Evolutionary conservation across 2,113 vertebrate species (phyloP), one percentile per base, ranked within the genome.

Genomic region (Orthonyx spaldingii): DNA sequence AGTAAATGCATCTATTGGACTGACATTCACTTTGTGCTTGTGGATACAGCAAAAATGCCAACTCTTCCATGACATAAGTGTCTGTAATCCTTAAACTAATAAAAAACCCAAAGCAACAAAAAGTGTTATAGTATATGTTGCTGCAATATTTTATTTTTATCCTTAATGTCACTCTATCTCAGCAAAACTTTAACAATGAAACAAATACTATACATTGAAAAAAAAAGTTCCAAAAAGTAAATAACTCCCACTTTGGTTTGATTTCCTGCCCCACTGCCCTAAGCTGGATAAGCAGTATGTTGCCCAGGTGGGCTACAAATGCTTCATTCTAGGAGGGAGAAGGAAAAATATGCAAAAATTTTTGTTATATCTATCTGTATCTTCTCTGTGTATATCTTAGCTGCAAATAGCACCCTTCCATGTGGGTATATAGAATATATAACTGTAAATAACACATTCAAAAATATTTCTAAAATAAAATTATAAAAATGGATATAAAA

Each of bases 401-500:
- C 35, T 65, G 19, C 28, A 49, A 84, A 69, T 46, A 76, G 7
- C 2, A 5, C 24, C 16, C 30, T n/a, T 69, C 14, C 21, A 11
- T 68, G 24, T 52, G 8, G 17, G 11, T 46, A 18, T 57, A 24
- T 47, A 19, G 21, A 50, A 15, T 50, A 22, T 33, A 16, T 20
- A 57, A 37, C 13, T 72, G 22, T 61, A 68, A 84, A 47, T 9
- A 76, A 57, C 7, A 37, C 4, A 9, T 37, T 15, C 3, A 22
- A 35, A 61, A 55, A 33, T 41, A 11, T 24, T 72, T 65, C 14
- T 59, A 13, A 71, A 78, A 46, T 42, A 47, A 63, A 69, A 72
- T 14, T 14, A 50, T 22, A 20, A 37, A 41, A 11, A 1, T 0
- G 1, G 42, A 30, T 4, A 8, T 42, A 30, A 26, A 33, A 26